Evolutionary conservation across 1,140 invertebrate genomes (phyloP).

Genomic region (Diplogasteroides magnus): DNA sequence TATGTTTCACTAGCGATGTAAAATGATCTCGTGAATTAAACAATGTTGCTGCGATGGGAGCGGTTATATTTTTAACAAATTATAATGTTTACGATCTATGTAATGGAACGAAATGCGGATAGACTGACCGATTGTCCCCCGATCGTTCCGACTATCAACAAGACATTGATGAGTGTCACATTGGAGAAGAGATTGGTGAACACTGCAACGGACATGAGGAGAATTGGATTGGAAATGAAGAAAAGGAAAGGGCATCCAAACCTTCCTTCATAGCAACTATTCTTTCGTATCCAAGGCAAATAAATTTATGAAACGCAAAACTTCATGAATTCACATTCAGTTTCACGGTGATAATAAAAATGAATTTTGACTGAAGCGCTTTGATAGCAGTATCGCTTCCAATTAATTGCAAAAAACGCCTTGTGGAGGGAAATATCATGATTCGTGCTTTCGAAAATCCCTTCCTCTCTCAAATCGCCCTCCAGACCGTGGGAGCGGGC

Average conservation of each 20-base stretch:
- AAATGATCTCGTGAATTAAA: no score
- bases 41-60: no score
- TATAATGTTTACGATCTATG: no score
- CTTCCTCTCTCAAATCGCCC: no score
- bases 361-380: background rate
- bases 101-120: background rate
- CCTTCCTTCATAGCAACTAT: background rate
- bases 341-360: background rate
- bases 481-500: no score
- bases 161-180: slow-evolving; percentile 42
- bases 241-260: background rate
- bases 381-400: no score
- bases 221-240: background rate
- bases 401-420: background rate
- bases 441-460: background rate
- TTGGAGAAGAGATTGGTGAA: slow-evolving; percentile 35
- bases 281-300: background rate
- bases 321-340: background rate
- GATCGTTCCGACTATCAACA: slow-evolving; percentile 50
- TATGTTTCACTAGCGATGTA: no score
- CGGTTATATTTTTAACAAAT: no score
- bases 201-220: no score
- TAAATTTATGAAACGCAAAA: no score
- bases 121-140: slow-evolving; percentile 45
- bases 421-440: background rate